Conservation (phyloP, 1,140 invertebrate genomes). For the Microplitis demolitor region DNA sequence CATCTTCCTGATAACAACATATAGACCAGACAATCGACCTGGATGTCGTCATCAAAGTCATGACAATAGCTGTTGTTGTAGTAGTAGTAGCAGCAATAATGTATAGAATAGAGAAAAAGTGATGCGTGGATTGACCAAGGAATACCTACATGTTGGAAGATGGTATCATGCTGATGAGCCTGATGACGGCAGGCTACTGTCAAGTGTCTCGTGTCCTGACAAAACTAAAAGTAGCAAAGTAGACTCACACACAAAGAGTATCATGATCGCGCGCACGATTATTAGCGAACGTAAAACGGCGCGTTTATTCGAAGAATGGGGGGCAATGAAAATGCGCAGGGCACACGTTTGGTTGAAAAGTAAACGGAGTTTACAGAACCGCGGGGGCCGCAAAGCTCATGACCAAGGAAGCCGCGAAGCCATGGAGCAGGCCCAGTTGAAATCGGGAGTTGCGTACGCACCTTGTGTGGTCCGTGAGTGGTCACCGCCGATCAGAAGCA, state of each 20-base stretch:
- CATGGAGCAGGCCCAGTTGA: conserved; percentile 80
- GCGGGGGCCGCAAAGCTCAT: conserved; percentile 49
- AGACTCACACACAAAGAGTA: background rate
- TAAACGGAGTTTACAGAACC: conserved; percentile 23
- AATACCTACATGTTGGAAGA: background rate
- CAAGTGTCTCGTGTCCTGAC: background rate
- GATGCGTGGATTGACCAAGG: too few relatives aligned
- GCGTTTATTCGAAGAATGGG: conserved; percentile 47
- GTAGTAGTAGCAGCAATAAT: background rate
- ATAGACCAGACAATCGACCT: background rate
- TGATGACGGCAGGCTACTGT: background rate
- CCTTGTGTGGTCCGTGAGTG: conserved; percentile 74
- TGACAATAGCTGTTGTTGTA: background rate
- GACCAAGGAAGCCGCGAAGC: conserved; percentile 38
- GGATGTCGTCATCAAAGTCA: too few relatives aligned
- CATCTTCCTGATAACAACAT: too few relatives aligned
- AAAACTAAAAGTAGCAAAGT: background rate
- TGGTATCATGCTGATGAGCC: background rate
- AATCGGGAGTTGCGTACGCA: conserved; percentile 86
- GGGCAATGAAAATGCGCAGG: conserved; percentile 51
- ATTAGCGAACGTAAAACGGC: conserved; percentile 27
- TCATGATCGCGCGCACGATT: conserved; percentile 16
- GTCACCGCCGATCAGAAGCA: conserved; percentile 28
- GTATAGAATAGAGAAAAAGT: background rate
- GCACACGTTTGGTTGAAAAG: conserved; percentile 42